A percentile compares a stretch with the other conserved stretches of the same genome.
These are phyloP conservation scores for Phaetusa simplex DNA, from an alignment of 2,113 vertebrate species.

Conservation along the genomic window DNA sequence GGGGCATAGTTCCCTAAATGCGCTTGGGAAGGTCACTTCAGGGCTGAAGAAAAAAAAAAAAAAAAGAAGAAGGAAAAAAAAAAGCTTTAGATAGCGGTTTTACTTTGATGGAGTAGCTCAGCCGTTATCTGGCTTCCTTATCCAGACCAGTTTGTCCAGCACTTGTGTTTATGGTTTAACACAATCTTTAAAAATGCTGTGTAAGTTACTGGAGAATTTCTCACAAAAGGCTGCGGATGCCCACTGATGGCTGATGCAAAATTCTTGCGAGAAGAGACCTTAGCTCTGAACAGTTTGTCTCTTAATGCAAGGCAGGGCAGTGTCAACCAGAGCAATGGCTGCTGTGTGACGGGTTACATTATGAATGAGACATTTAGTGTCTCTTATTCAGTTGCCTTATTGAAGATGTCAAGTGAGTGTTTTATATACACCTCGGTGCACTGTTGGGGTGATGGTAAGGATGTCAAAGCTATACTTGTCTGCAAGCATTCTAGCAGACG, in stretches of 20 bases:
- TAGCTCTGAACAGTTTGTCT: background rate
- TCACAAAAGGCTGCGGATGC: background rate
- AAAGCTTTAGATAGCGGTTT: background rate
- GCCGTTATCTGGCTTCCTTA: background rate
- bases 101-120: background rate
- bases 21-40: background rate
- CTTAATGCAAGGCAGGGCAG: background rate
- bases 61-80: no score
- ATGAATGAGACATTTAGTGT: background rate
- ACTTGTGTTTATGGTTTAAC: background rate
- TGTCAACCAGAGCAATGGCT: background rate
- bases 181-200: background rate
- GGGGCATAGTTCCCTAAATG: background rate
- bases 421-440: background rate
- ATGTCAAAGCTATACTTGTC: background rate
- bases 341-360: background rate
- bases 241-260: background rate
- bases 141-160: background rate
- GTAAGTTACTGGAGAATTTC: background rate
- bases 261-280: background rate
- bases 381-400: background rate
- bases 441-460: background rate
- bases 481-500: background rate
- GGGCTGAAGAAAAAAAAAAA: background rate
- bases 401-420: background rate